Base-by-base conservation (phyloP, 1,140 invertebrate species). In the Microplitis mediator region DNA sequence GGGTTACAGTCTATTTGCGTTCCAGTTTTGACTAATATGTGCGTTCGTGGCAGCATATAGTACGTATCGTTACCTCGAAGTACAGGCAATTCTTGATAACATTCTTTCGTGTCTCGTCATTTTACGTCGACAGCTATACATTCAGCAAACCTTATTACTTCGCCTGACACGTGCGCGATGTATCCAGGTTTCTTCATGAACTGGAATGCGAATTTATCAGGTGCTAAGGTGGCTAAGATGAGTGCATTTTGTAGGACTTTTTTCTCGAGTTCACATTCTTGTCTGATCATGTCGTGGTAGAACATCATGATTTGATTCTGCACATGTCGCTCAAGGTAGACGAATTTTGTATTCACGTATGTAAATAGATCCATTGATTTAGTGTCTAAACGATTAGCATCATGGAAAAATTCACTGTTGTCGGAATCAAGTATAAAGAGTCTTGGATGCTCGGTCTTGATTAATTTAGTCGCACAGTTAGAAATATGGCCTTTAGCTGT, bases 121-220 rank as follows among this genome's bases (percentile, higher is more conserved):
- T 62, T 72, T n/a, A 79, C 75, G 13, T 52, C 45, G 1, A 76
- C 73, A 0, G 75, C 36, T 9, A 76, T 35, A 31, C 80, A 80
- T 74, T 77, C 74, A 0, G 77, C 50, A 16, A 81, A 32, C 23
- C 79, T 74, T 1, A 77, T 69, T 2, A 77, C 75, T 71, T 81
- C 80, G 9, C 77, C 78, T 0, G 77, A 58, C 0, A 73, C 23
- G 0, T 75, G 35, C 0, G 79, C 79, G 65, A 76, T 76, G 23
- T 78, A 78, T 0, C 78, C 80, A 2, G 69, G 69, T 45, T 45
- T 67, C 68, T 76, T 77, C 78, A 80, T 80, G 4, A 77, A 32
- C 0, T 54, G 67, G 13, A 63, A 77, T 0, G 78, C 77, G 45
- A 81, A 80, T 52, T 78, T 70, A 14, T 76, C 77, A 0, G 78